Evolutionary conservation across 2,113 vertebrate species (phyloP).

Genomic region (Melanostigma gelatinosum): DNA sequence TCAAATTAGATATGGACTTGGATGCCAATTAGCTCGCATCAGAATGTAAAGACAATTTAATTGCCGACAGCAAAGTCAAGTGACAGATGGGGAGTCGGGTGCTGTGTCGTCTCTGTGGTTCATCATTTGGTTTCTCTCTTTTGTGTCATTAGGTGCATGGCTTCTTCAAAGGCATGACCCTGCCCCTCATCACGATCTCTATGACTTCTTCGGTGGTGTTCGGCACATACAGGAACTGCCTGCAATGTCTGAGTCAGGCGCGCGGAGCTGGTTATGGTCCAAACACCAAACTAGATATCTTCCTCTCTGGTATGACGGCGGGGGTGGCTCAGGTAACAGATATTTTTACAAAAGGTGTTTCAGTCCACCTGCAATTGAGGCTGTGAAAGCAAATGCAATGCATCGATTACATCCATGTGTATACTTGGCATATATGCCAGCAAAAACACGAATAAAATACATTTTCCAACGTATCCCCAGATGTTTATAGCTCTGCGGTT

Average conservation of each 20-base stretch:
- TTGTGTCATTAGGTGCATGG: slow-evolving; percentile 60
- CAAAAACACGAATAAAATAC: background rate
- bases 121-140: background rate
- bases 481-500: background rate
- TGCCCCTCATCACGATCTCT: slow-evolving; percentile 73
- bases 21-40: background rate
- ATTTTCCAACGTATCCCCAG: background rate
- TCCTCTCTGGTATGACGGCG: slow-evolving; percentile 66
- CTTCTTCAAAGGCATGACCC: slow-evolving; percentile 81
- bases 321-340: slow-evolving; percentile 71
- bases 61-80: background rate
- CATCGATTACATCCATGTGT: background rate
- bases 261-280: slow-evolving; percentile 45
- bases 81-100: background rate
- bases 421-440: background rate
- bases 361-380: background rate
- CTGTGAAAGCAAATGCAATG: background rate
- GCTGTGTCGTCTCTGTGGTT: background rate
- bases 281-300: slow-evolving; percentile 71
- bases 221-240: slow-evolving; percentile 76
- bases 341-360: background rate
- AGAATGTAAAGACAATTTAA: background rate
- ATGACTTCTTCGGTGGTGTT: slow-evolving; percentile 77
- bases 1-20: background rate
- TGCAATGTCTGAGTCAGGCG: slow-evolving; percentile 71